Evolutionary conservation across 2,888 invertebrate species (phyloP).

Genomic region (Acleris cristana): DNA sequence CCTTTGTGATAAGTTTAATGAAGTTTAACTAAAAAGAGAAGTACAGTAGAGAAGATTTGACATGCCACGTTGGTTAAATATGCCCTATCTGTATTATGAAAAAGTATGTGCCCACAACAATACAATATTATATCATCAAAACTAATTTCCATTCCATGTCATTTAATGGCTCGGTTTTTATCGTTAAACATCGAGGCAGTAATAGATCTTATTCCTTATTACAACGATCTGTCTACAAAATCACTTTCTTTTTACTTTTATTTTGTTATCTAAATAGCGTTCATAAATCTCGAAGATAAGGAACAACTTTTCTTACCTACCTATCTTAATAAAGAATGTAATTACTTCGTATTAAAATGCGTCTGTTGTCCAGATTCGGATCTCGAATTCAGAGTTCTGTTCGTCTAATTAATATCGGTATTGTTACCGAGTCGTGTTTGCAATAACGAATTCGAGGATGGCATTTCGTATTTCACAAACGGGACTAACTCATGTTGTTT

Average conservation of each 20-base stretch:
- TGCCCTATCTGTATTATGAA: too few species aligned
- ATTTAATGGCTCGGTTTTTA: too few species aligned
- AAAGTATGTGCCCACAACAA: too few species aligned
- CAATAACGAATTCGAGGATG: constrained; percentile 37
- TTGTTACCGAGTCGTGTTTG: constrained; percentile 44
- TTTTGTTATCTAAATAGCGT: constrained; percentile 29
- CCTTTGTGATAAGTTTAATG: too few species aligned
- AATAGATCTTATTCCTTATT: constrained; percentile 1
- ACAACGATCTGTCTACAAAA: constrained; percentile 11
- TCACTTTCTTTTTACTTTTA: constrained; percentile 6
- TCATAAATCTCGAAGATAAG: constrained; percentile 34
- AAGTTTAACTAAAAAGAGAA: too few species aligned
- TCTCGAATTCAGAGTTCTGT: constrained; percentile 48
- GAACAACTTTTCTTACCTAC: constrained; percentile 27
- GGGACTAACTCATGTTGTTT: constrained; percentile 3
- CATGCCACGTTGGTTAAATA: too few species aligned
- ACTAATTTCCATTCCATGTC: too few species aligned
- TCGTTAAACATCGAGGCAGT: too few species aligned
- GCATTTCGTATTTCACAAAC: constrained; percentile 21
- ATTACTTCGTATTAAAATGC: constrained; percentile 47
- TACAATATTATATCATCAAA: too few species aligned
- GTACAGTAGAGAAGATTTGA: too few species aligned
- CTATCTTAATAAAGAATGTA: constrained; percentile 45
- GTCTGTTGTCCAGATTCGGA: constrained; percentile 44
- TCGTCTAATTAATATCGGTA: constrained; percentile 45